A percentile compares a stretch with the other conserved stretches of the same genome.
phyloP scores from a whole-genome alignment of 2,888 invertebrate species.

The Nipponacmea schrenckii region DNA sequence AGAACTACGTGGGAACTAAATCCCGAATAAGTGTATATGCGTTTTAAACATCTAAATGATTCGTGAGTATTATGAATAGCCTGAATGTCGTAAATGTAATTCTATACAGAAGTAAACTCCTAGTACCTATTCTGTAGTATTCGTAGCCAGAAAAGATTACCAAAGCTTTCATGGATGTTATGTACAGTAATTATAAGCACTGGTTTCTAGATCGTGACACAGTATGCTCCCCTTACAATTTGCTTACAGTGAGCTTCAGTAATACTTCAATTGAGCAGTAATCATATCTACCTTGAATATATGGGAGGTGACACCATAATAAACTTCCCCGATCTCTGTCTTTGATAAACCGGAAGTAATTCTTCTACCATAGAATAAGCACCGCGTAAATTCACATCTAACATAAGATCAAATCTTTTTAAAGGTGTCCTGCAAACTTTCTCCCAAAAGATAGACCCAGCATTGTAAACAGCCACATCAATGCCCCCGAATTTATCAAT shows the following conservation, averaged over 20 bases:
- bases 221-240: too few species aligned
- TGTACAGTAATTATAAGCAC: neutral
- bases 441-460: constrained; percentile 78
- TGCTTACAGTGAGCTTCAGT: too few species aligned
- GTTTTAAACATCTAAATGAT: neutral
- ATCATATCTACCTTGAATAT: constrained; percentile 46
- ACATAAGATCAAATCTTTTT: constrained; percentile 53
- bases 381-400: constrained; percentile 70
- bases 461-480: constrained; percentile 83
- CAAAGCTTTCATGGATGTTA: too few species aligned
- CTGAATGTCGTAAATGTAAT: too few species aligned
- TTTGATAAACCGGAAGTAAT: constrained; percentile 47
- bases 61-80: too few species aligned
- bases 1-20: neutral
- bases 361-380: constrained; percentile 71
- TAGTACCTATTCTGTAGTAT: too few species aligned
- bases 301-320: constrained; percentile 58
- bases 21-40: neutral
- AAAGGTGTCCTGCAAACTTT: constrained; percentile 53
- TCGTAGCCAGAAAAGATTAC: too few species aligned
- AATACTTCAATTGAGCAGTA: too few species aligned
- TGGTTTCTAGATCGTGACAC: neutral
- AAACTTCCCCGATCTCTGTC: constrained; percentile 45
- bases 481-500: constrained; percentile 76
- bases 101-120: too few species aligned